These are phyloP conservation scores for Eugnorisma glareosa DNA, from an alignment of 2,888 invertebrate genomes.

Conservation along the genomic window DNA sequence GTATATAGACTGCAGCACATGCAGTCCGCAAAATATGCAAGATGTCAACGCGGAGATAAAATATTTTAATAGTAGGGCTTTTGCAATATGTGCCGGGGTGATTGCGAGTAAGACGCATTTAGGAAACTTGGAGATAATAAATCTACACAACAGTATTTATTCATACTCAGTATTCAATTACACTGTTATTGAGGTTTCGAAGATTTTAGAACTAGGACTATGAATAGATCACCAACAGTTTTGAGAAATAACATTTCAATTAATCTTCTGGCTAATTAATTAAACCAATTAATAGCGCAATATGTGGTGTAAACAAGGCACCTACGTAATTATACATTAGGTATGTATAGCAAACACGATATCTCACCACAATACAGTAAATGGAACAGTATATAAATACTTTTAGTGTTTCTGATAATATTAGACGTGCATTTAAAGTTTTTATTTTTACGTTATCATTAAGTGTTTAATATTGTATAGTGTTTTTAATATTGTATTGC, in stretches of 20 bases:
- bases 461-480: not conserved
- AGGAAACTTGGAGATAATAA: conserved; percentile 12
- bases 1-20: not conserved
- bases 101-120: conserved; percentile 5
- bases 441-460: not conserved
- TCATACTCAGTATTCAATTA: conserved; percentile 37
- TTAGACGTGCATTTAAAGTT: conserved; percentile 18
- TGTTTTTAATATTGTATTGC: not conserved
- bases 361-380: conserved; percentile 46
- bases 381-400: conserved; percentile 64
- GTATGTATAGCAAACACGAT: conserved; percentile 31
- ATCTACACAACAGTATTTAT: conserved; percentile 23
- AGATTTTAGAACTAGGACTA: conserved; percentile 10
- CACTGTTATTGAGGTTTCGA: not conserved
- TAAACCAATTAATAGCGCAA: conserved; percentile 43
- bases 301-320: conserved; percentile 59
- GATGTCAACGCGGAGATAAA: not conserved
- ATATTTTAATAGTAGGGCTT: not conserved
- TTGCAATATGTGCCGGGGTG: not conserved
- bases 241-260: conserved; percentile 18
- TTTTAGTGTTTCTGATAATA: conserved; percentile 32
- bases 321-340: conserved; percentile 21
- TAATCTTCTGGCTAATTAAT: conserved; percentile 52
- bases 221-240: not conserved
- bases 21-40: not conserved